These are phyloP conservation scores for Lordiphosa mommai DNA, from an alignment of 1,140 invertebrate genomes.

Conservation along the genomic window DNA sequence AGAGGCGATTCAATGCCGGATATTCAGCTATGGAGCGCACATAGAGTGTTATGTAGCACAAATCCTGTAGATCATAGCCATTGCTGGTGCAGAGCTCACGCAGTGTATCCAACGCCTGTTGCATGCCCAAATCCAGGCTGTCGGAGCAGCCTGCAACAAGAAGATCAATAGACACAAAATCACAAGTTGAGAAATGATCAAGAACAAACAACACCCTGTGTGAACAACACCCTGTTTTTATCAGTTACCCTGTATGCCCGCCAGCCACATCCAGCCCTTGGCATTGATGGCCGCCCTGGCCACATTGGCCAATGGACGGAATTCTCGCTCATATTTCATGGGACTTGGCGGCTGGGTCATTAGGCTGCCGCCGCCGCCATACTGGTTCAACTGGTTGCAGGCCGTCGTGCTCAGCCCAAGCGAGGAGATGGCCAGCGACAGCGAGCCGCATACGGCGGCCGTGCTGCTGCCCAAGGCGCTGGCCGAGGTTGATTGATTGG, in stretches of 20 bases:
- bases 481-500: slow-evolving; percentile 32
- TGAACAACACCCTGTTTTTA: too few relatives aligned
- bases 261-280: slow-evolving; percentile 90
- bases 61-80: slow-evolving; percentile 83
- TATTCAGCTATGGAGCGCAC: slow-evolving; percentile 91
- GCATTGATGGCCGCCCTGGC: slow-evolving; percentile 83
- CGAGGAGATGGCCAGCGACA: slow-evolving; percentile 76
- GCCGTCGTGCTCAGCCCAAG: slow-evolving; percentile 60
- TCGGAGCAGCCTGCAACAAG: slow-evolving; percentile 21
- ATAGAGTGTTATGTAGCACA: slow-evolving; percentile 91
- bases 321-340: slow-evolving; percentile 73
- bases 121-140: slow-evolving; percentile 62
- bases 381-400: slow-evolving; percentile 6
- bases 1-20: slow-evolving; percentile 87
- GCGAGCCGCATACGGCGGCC: slow-evolving; percentile 73
- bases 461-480: slow-evolving; percentile 66
- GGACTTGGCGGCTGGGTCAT: slow-evolving; percentile 71
- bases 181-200: slow-evolving; percentile 2
- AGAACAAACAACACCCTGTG: too few relatives aligned
- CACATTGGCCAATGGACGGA: slow-evolving; percentile 78
- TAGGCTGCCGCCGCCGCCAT: neutral
- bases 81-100: slow-evolving; percentile 72
- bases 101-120: slow-evolving; percentile 56
- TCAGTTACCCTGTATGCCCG: slow-evolving; percentile 84
- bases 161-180: neutral